Base-by-base conservation (phyloP, 2,888 invertebrate species). In the Xestia ashworthii region DNA sequence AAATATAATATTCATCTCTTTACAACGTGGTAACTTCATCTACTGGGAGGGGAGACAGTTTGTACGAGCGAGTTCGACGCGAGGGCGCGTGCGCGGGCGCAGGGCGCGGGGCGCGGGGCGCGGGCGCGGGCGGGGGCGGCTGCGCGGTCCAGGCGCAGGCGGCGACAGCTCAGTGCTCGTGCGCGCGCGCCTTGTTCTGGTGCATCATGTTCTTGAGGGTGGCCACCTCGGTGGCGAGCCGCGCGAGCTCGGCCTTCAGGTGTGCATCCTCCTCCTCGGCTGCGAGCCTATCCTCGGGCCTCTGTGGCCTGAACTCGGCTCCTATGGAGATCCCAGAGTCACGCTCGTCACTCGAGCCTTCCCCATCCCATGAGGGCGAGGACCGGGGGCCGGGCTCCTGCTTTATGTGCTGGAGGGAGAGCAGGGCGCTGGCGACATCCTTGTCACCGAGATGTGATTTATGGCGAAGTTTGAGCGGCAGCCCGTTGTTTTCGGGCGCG, bases 381-480 rank as follows among this genome's bases (percentile, higher is more conserved):
- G 98, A 98, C 64, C 98, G 97, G 70, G 98, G 97, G 44, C 98
- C 98, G 0, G 98, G 98, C 93, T 99, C 99, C 92, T 98, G 98
- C 93, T 99, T 98, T 92, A 98, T 98, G 91, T 98, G 98, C 92
- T 98, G 98, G 67, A 98, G 97, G 62, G 98, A 98, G n/a, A 98
- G 97, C 77, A 98, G 97, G 22, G 98, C 98, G 78, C 98, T 98
- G 16, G 98, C 98, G 14, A 98, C 98, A 92, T 99, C 99, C 93
- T 98, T 98, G 93, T 99, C 99, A 16, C 98, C 98, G 82, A 99
- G 97, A 92, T 99, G 98, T 58, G 98, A 98, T 95, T 99, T 99
- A 97, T 99, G 99, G 92, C 99, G 98, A 85, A 99, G 97, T 93
- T 99, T 99, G 89, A 99, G 97, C 5, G 99, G 99, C 93, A 99